Base-by-base conservation (phyloP, 2,113 vertebrate species). In the Ranitomeya variabilis region DNA sequence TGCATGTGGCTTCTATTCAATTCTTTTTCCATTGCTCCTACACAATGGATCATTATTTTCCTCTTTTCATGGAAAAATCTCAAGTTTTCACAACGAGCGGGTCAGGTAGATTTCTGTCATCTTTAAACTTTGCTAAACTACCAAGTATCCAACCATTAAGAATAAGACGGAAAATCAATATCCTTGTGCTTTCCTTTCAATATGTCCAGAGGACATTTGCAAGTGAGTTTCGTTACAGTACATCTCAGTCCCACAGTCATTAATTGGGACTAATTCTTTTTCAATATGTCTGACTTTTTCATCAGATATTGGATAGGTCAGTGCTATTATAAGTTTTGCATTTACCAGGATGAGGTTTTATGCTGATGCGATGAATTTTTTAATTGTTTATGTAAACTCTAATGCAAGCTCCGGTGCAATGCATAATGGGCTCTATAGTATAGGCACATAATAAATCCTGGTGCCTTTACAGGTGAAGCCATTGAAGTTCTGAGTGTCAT, bases 261-360 rank as follows among this genome's bases (percentile, higher is more conserved):
- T 91, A 93, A 93, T 88, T 90, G 90, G 86, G 91, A 92, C 91
- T 91, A 90, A 91, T 91, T 92, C 52, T 86, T 92, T 94, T 93
- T 91, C 90, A 85, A 74, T 2, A 10, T 11, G 2, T 60, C 31
- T 80, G 90, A 64, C 69, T 89, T 91, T 90, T 90, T 60, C 15
- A 55, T 66, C 67, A 60, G 71, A 9, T 85, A 90, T 55, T 90
- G 87, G 85, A 86, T 87, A 89, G 90, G 86, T 86, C 16, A 21
- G 69, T 57, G 67, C 74, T 73, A 81, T 88, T 89, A 52, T 45
- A 85, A 71, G 87, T 88, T 88, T 15, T 21, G 80, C 71, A 66
- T 88, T 45, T 55, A 55, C 55, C 21, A 52, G 52, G 59, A 69
- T 14, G 79, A 64, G 52, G 60, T 59, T 81, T 89, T 69, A 66